Evolutionary conservation across 2,113 vertebrate genomes (phyloP).

Genomic region (Ibidorhyncha struthersii): DNA sequence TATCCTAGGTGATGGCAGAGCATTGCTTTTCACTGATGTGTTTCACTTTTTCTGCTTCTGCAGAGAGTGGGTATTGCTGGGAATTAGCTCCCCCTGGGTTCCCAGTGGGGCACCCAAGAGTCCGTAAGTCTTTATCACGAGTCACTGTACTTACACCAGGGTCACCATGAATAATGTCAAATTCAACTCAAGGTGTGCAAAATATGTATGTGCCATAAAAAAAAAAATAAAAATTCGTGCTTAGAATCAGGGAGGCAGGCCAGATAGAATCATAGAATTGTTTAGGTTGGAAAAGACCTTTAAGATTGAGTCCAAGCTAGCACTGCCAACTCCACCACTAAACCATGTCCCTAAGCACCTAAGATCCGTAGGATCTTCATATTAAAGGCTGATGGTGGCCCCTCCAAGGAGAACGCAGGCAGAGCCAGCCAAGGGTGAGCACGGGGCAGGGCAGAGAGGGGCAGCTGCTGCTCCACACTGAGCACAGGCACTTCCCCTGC

Average conservation of each 20-base stretch:
- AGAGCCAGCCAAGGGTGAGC: not conserved
- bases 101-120: not conserved
- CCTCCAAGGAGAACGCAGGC: not conserved
- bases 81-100: not conserved
- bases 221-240: not conserved
- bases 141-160: not conserved
- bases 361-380: not conserved
- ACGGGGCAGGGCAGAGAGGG: not conserved
- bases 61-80: not conserved
- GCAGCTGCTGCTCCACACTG: accelerated
- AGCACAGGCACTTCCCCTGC: not conserved
- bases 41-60: not conserved
- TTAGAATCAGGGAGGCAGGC: not conserved
- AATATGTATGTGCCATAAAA: not conserved
- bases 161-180: not conserved
- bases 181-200: not conserved
- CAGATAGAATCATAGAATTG: not conserved
- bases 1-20: not conserved
- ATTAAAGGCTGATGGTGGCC: accelerated
- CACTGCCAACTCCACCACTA: not conserved
- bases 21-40: not conserved
- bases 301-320: not conserved
- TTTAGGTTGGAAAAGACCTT: not conserved
- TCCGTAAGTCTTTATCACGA: accelerated
- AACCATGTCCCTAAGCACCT: not conserved